A percentile compares a stretch with the other conserved stretches of the same genome.
These are phyloP conservation scores for Drosophila baimaii DNA, from an alignment of 1,140 invertebrate genomes.

Conservation along the genomic window DNA sequence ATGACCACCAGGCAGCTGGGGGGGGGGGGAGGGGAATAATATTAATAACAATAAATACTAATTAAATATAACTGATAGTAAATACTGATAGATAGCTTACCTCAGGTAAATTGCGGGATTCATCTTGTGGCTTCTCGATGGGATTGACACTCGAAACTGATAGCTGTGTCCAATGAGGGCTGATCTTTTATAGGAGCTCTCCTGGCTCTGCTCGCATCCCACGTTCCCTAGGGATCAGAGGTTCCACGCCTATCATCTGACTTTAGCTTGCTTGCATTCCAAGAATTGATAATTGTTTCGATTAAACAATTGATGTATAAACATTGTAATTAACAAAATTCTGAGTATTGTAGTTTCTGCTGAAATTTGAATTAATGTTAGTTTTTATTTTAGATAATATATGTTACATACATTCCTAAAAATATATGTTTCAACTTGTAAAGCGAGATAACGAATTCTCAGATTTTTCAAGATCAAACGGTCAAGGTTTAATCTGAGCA, in stretches of 20 bases:
- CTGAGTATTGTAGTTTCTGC: neutral
- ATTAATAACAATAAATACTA: too few relatives aligned
- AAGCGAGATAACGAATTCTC: too few relatives aligned
- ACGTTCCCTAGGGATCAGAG: neutral
- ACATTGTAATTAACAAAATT: neutral
- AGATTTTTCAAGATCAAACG: too few relatives aligned
- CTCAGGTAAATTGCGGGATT: neutral
- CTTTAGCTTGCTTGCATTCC: neutral
- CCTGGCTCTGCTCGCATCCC: neutral
- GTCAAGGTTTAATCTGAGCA: too few relatives aligned
- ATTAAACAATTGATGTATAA: neutral
- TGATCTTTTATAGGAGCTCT: neutral
- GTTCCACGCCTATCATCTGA: neutral
- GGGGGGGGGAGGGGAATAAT: too few relatives aligned
- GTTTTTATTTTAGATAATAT: too few relatives aligned
- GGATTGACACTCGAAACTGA: too few relatives aligned
- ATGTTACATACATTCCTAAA: too few relatives aligned
- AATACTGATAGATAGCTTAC: too few relatives aligned
- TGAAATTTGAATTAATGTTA: too few relatives aligned
- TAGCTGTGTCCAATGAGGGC: neutral
- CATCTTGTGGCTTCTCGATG: neutral
- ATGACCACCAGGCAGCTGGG: conserved; percentile 6
- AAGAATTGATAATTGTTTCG: neutral
- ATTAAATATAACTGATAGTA: too few relatives aligned
- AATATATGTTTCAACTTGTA: too few relatives aligned